Conservation (phyloP, 2,113 vertebrate species). For the Sterna hirundo region DNA sequence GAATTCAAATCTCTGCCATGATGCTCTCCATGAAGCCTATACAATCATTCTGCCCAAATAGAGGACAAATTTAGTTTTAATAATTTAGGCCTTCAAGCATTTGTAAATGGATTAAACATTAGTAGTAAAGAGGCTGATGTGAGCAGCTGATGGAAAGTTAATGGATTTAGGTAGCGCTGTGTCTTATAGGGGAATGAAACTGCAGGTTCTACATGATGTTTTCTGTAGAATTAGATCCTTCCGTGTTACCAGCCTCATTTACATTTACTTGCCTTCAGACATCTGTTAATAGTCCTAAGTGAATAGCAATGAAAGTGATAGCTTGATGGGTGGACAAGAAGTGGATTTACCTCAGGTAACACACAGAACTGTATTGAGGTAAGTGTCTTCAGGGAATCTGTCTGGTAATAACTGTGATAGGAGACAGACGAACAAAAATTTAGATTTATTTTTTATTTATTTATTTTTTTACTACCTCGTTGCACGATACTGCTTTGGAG, state of each 20-base stretch:
- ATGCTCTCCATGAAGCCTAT: not conserved
- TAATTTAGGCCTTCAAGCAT: not conserved
- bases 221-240: not conserved
- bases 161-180: not conserved
- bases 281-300: not conserved
- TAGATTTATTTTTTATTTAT: not conserved
- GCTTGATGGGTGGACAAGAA: not conserved
- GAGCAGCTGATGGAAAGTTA: not conserved
- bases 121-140: not conserved
- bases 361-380: accelerated
- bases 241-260: not conserved
- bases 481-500: not conserved
- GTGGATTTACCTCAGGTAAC: not conserved
- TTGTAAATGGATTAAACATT: not conserved
- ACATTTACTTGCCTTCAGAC: not conserved
- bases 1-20: not conserved
- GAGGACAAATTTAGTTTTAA: not conserved
- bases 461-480: not conserved
- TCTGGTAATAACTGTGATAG: not conserved
- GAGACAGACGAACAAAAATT: not conserved
- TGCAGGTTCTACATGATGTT: not conserved
- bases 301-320: not conserved
- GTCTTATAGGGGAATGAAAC: not conserved
- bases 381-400: not conserved
- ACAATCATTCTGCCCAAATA: not conserved